A percentile compares a stretch with the other conserved stretches of the same genome.
These are phyloP conservation scores for Pionites leucogaster DNA, from an alignment of 2,113 vertebrate species.

Conservation along the genomic window DNA sequence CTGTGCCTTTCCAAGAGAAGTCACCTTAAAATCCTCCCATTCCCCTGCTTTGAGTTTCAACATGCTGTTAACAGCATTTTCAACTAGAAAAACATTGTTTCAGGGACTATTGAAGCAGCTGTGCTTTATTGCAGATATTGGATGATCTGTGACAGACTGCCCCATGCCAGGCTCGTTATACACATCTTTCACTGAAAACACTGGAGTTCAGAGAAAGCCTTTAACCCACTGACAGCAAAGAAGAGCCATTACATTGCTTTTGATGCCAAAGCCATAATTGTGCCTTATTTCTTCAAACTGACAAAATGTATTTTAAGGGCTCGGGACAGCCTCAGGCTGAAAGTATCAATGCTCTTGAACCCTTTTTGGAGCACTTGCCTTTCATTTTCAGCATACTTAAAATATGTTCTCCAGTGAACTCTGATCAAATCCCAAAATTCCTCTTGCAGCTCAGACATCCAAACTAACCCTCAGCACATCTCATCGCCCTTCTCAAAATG, in stretches of 20 bases:
- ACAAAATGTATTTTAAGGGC: neutral
- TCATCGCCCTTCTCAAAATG: neutral
- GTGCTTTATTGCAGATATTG: neutral
- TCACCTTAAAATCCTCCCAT: neutral
- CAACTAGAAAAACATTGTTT: neutral
- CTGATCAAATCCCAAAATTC: neutral
- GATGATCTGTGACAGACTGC: neutral
- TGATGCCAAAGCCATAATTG: neutral
- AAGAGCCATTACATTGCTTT: neutral
- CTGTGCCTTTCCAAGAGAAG: neutral
- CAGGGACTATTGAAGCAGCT: conserved; percentile 6
- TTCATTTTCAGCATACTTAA: neutral
- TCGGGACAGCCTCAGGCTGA: neutral
- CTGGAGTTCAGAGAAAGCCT: neutral
- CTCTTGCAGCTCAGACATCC: neutral
- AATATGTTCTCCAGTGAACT: neutral
- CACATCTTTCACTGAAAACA: neutral
- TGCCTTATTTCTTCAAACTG: conserved; percentile 11
- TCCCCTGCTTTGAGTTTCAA: neutral
- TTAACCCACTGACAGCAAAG: neutral
- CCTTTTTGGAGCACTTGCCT: neutral
- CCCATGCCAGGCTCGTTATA: neutral
- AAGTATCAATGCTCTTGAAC: neutral
- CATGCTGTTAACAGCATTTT: conserved; percentile 2
- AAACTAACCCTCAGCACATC: neutral